A percentile compares a stretch with the other conserved stretches of the same genome.
phyloP scores from a whole-genome alignment of 2,797 vertebrate genomes.

The Pteronotus mesoamericanus region DNA sequence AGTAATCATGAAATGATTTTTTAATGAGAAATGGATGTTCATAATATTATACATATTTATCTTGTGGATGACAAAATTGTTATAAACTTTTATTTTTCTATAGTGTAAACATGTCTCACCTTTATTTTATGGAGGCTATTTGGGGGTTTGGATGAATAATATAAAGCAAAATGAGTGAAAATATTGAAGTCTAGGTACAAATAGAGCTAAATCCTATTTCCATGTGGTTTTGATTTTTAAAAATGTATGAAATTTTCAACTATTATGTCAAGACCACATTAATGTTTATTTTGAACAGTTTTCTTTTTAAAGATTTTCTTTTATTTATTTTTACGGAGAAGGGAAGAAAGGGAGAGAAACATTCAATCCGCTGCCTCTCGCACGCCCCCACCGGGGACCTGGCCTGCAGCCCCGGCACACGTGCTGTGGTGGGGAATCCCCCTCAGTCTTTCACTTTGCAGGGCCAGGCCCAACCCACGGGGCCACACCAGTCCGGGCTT shows the following conservation, averaged over 20 bases:
- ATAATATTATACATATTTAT: neutral
- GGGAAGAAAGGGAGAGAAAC: neutral
- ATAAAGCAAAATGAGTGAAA: neutral
- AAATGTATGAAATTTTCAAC: neutral
- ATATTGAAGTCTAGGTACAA: neutral
- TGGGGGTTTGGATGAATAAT: neutral
- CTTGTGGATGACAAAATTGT: neutral
- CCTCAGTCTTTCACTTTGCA: neutral
- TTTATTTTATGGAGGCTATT: neutral
- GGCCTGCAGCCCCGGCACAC: neutral
- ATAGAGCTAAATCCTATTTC: neutral
- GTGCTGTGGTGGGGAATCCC: neutral
- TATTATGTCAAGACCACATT: neutral
- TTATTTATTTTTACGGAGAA: neutral
- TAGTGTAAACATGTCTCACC: neutral
- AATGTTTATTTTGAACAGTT: neutral
- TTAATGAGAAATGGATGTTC: neutral
- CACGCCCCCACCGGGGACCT: neutral
- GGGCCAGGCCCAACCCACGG: neutral
- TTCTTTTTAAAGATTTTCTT: neutral
- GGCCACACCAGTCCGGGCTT: neutral
- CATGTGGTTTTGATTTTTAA: neutral
- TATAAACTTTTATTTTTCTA: neutral
- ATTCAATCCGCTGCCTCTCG: neutral
- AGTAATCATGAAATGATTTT: neutral